phyloP scores from a whole-genome alignment of 2,888 invertebrate species.

The Agrochola lychnidis region DNA sequence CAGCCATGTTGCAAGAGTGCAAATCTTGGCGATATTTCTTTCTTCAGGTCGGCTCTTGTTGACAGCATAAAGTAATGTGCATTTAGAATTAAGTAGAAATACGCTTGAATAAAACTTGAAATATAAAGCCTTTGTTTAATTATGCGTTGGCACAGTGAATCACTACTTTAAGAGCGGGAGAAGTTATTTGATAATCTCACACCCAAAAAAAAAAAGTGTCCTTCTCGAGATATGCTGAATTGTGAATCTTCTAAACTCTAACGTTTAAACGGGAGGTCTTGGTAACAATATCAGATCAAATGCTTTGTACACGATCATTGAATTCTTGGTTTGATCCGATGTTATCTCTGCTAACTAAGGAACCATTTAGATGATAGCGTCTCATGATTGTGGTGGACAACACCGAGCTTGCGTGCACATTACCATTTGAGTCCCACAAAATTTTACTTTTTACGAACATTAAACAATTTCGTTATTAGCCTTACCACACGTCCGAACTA shows the following conservation, averaged over 20 bases:
- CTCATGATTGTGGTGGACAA: not conserved
- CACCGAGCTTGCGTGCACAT: slow-evolving; percentile 10
- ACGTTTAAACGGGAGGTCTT: not conserved
- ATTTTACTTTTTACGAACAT: slow-evolving; percentile 22
- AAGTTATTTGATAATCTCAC: too few species aligned
- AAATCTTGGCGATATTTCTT: slow-evolving; percentile 9
- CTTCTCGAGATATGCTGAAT: not conserved
- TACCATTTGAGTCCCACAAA: not conserved
- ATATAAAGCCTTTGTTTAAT: not conserved
- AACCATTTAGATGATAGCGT: not conserved
- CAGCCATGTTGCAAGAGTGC: slow-evolving; percentile 8
- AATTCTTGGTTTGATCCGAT: not conserved
- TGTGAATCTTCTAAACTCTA: not conserved
- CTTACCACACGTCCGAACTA: slow-evolving; percentile 5
- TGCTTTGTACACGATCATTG: not conserved
- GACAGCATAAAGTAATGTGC: slow-evolving; percentile 1
- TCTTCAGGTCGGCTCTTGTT: slow-evolving; percentile 11
- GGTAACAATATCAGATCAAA: not conserved
- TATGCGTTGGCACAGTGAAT: slow-evolving; percentile 19
- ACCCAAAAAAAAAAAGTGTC: too few species aligned
- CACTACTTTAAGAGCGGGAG: not conserved
- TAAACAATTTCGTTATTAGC: slow-evolving; percentile 13
- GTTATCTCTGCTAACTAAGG: not conserved
- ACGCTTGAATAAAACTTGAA: slow-evolving; percentile 18
- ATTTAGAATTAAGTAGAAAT: slow-evolving; percentile 8